Conservation (phyloP, 2,888 invertebrate species). For the Microctonus aethiopoides region DNA sequence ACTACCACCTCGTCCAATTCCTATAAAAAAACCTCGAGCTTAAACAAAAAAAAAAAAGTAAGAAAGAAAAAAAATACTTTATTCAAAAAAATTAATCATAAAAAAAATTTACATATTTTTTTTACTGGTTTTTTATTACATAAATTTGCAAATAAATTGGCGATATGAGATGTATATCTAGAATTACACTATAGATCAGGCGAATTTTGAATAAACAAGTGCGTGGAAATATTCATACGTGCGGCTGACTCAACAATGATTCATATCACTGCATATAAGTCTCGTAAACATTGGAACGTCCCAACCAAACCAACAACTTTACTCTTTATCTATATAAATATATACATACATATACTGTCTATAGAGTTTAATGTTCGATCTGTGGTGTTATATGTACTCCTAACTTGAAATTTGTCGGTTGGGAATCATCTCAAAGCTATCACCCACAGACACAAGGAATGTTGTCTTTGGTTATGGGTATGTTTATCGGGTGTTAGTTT, state of each 20-base stretch:
- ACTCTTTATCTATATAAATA: not conserved
- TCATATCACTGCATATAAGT: not conserved
- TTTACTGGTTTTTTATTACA: not conserved
- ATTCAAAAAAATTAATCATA: not conserved
- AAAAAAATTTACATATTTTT: not conserved
- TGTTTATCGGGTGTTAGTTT: not conserved
- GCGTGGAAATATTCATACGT: not conserved
- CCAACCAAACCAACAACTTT: conserved; percentile 12
- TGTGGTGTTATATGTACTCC: not conserved
- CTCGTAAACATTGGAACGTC: not conserved
- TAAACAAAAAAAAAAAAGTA: not conserved
- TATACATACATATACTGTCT: not conserved
- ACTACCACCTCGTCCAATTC: not conserved
- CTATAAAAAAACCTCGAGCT: not conserved
- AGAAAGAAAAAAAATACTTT: not conserved
- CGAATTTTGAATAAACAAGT: too few species aligned
- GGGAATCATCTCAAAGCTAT: conserved; percentile 12
- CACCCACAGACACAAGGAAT: conserved; percentile 11
- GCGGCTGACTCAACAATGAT: not conserved
- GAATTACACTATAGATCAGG: too few species aligned
- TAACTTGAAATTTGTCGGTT: not conserved
- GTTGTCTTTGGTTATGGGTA: conserved; percentile 6
- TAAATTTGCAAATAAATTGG: too few species aligned
- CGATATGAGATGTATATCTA: too few species aligned
- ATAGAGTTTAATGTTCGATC: conserved; percentile 21